Evolutionary conservation across 1,140 invertebrate genomes (phyloP).

Genomic region (Trichomalopsis sarcophagae): DNA sequence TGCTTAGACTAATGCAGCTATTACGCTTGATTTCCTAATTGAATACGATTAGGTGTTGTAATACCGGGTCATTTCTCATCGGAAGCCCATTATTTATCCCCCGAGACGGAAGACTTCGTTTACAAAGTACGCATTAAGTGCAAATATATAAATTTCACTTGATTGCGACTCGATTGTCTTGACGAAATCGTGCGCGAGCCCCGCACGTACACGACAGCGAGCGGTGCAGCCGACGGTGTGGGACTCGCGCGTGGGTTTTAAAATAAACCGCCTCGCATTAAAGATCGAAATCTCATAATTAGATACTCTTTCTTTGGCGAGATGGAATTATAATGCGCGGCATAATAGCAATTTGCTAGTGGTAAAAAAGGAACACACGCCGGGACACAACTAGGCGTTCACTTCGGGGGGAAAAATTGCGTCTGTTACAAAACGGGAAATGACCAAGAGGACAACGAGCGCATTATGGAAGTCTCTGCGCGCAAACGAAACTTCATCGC

Average conservation of each 20-base stretch:
- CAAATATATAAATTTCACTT: constrained; percentile 30
- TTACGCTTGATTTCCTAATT: background rate
- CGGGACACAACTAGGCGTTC: background rate
- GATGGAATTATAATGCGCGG: constrained; percentile 37
- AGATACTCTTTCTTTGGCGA: constrained; percentile 42
- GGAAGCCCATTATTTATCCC: background rate
- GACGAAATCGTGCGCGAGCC: constrained; percentile 7
- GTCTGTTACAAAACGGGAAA: background rate
- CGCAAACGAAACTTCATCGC: constrained; percentile 31
- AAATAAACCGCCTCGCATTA: constrained; percentile 37
- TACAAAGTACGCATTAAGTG: constrained; percentile 10
- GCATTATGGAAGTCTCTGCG: background rate
- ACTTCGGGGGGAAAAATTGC: background rate
- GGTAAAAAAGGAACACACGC: background rate
- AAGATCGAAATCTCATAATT: constrained; percentile 51
- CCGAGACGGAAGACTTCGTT: background rate
- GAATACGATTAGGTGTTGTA: background rate
- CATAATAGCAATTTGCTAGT: constrained; percentile 10
- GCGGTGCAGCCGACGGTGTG: background rate
- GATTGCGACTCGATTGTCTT: constrained; percentile 36
- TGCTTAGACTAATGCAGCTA: background rate
- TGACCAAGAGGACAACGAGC: background rate
- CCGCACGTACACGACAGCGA: background rate
- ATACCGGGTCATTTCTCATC: background rate
- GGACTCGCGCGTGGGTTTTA: constrained; percentile 23